phyloP scores from a whole-genome alignment of 2,888 invertebrate genomes.

The Ennomos fuscantarius region DNA sequence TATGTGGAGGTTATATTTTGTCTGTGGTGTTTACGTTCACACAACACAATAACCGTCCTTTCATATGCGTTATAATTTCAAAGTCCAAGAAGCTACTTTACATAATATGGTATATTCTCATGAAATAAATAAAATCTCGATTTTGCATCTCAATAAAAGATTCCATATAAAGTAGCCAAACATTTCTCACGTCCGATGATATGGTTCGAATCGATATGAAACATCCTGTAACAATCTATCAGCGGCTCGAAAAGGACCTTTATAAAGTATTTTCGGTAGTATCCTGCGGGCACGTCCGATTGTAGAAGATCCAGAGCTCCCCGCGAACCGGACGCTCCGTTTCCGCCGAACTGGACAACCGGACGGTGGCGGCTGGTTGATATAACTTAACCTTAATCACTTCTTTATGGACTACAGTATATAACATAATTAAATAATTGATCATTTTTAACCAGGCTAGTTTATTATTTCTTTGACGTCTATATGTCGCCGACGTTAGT shows the following conservation, averaged over 20 bases:
- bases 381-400: slow-evolving; percentile 34
- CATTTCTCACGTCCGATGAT: slow-evolving; percentile 52
- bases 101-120: neutral
- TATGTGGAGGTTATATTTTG: too few species aligned
- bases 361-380: slow-evolving; percentile 48
- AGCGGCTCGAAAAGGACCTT: slow-evolving; percentile 57
- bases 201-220: slow-evolving; percentile 65
- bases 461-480: too few species aligned
- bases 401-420: slow-evolving; percentile 30
- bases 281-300: slow-evolving; percentile 64
- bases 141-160: slow-evolving; percentile 30
- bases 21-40: too few species aligned
- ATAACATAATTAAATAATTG: slow-evolving; percentile 26
- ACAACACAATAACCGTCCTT: too few species aligned
- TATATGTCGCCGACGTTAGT: too few species aligned
- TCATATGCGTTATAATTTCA: too few species aligned
- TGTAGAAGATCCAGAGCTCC: slow-evolving; percentile 59
- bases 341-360: slow-evolving; percentile 57
- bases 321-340: slow-evolving; percentile 60
- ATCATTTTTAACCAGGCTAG: neutral
- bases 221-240: slow-evolving; percentile 70
- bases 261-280: slow-evolving; percentile 67
- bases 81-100: too few species aligned
- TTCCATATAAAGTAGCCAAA: slow-evolving; percentile 30
- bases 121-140: slow-evolving; percentile 22